These are phyloP conservation scores for Sebastes hubbsi DNA, from an alignment of 2,797 vertebrate species.

Conservation along the genomic window DNA sequence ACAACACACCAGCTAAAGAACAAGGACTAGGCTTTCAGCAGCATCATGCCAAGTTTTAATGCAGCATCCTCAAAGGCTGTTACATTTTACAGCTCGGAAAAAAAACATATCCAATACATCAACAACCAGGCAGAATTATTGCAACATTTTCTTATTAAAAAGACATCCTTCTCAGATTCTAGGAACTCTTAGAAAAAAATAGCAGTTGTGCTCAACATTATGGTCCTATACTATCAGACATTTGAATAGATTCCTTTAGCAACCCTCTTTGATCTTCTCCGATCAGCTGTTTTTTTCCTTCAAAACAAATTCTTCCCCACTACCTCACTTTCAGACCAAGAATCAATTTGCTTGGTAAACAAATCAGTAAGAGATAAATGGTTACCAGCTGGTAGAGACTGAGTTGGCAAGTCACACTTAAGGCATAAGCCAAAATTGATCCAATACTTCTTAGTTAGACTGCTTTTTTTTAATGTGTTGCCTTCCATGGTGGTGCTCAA, in stretches of 20 bases:
- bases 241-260: neutral
- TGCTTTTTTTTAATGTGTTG: too few species aligned
- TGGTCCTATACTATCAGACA: neutral
- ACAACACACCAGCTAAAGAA: neutral
- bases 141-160: neutral
- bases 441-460: too few species aligned
- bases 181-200: neutral
- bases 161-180: neutral
- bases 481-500: neutral
- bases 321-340: neutral
- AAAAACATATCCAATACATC: neutral
- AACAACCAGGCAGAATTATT: neutral
- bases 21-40: neutral
- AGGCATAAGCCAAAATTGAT: neutral
- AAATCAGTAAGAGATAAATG: neutral
- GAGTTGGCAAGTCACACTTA: neutral
- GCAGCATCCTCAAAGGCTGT: slow-evolving; percentile 8
- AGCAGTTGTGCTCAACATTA: neutral
- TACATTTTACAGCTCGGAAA: slow-evolving; percentile 9
- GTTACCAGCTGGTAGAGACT: neutral
- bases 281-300: neutral
- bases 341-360: neutral
- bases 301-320: neutral
- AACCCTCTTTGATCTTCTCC: neutral
- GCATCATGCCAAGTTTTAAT: neutral